Conservation (phyloP, 2,113 vertebrate genomes). For the Sylvietta virens region DNA sequence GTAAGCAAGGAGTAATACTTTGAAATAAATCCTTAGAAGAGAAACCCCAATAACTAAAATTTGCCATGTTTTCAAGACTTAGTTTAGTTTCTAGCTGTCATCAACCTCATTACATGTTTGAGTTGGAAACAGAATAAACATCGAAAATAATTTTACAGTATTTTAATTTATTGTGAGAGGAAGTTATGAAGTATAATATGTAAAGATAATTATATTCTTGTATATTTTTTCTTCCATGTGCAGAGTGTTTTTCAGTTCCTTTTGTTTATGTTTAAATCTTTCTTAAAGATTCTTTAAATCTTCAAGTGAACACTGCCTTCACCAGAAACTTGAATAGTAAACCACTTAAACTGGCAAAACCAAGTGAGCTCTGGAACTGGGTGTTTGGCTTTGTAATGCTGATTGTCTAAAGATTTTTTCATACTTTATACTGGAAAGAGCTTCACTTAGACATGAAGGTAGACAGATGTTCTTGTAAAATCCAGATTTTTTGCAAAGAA, state of each 20-base stretch:
- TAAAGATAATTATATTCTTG: background rate
- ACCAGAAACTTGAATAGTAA: background rate
- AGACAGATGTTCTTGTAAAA: background rate
- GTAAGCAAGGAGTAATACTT: background rate
- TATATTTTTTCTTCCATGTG: background rate
- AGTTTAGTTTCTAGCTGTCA: background rate
- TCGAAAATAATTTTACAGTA: background rate
- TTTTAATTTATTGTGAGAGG: background rate
- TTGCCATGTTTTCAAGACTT: background rate
- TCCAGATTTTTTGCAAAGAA: background rate
- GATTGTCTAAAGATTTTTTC: background rate
- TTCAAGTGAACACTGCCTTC: background rate
- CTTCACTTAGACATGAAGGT: background rate
- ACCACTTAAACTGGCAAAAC: background rate
- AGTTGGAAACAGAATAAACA: background rate
- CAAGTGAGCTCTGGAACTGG: background rate
- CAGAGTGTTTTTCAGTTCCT: background rate
- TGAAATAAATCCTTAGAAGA: background rate
- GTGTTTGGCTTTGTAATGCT: background rate
- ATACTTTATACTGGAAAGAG: background rate
- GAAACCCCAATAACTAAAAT: background rate
- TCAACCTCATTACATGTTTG: background rate
- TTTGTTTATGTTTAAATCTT: background rate
- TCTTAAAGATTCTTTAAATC: too few relatives aligned
- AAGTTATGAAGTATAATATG: background rate